phyloP scores from a whole-genome alignment of 2,888 invertebrate genomes.

The Apamea monoglypha region DNA sequence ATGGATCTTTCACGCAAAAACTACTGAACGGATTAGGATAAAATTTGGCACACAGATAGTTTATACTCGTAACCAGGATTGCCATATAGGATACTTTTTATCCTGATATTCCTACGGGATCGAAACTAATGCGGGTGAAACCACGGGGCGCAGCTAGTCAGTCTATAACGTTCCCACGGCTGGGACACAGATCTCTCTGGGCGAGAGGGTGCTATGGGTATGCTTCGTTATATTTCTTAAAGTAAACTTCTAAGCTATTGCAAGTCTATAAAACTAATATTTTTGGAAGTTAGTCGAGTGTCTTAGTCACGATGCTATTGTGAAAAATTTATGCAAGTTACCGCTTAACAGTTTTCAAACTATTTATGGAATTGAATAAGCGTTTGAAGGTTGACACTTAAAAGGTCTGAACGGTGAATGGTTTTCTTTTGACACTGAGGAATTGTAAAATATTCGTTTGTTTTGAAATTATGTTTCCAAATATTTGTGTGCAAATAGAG shows the following conservation, averaged over 20 bases:
- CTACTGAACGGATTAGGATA: no score
- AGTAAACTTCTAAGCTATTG: slow-evolving; percentile 7
- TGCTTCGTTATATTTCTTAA: background rate
- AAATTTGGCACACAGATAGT: no score
- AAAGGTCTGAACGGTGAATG: slow-evolving; percentile 66
- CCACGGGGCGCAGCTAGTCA: no score
- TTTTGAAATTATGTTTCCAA: slow-evolving; percentile 66
- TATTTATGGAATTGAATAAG: slow-evolving; percentile 75
- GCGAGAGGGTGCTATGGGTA: background rate
- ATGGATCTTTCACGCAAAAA: no score
- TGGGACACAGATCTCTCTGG: background rate
- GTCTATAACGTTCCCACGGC: background rate
- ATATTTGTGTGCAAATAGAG: slow-evolving; percentile 53
- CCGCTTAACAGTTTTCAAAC: slow-evolving; percentile 69
- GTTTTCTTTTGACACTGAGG: slow-evolving; percentile 61
- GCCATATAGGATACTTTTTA: no score
- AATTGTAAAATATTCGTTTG: slow-evolving; percentile 55
- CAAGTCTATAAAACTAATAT: slow-evolving; percentile 36
- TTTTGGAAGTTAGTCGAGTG: slow-evolving; percentile 51
- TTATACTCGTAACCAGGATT: no score
- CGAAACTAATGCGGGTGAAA: no score
- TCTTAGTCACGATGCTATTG: slow-evolving; percentile 66
- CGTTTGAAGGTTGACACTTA: slow-evolving; percentile 71
- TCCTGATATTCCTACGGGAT: no score
- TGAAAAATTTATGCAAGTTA: slow-evolving; percentile 72